Percentiles rank a stretch among this genome's conserved stretches.
Conservation (phyloP, 2,797 vertebrate genomes). For the Carapus acus region DNA sequence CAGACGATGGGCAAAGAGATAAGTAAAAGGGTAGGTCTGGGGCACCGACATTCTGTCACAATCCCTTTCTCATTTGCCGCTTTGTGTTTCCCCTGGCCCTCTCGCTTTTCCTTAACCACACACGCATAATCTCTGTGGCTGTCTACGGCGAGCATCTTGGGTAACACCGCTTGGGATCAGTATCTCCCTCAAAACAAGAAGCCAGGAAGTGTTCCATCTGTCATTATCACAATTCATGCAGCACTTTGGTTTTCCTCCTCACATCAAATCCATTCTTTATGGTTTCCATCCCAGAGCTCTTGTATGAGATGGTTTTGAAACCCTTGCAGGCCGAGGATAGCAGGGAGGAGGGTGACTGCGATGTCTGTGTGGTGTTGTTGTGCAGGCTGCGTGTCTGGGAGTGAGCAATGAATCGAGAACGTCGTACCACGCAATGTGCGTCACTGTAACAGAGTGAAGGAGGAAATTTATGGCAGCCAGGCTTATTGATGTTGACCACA, state of each 20-base stretch:
- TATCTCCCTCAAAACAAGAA: conserved; percentile 61
- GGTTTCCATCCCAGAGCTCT: conserved; percentile 53
- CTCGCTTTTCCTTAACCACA: conserved; percentile 40
- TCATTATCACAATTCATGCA: conserved; percentile 62
- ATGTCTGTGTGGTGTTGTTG: conserved; percentile 40
- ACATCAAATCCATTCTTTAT: conserved; percentile 61
- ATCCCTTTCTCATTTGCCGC: conserved; percentile 48
- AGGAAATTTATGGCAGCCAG: conserved; percentile 26
- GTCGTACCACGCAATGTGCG: conserved; percentile 62
- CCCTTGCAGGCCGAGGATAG: conserved; percentile 61
- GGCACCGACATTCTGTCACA: conserved; percentile 44
- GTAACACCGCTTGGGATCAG: conserved; percentile 56
- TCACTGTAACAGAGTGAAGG: conserved; percentile 47
- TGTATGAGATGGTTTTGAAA: conserved; percentile 43
- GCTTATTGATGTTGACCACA: conserved; percentile 48
- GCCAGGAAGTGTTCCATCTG: conserved; percentile 67
- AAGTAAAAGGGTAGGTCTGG: conserved; percentile 53
- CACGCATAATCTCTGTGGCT: conserved; percentile 36
- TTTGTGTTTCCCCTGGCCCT: conserved; percentile 47
- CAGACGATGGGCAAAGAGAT: conserved; percentile 63
- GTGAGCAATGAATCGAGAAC: conserved; percentile 61
- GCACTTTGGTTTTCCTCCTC: conserved; percentile 60
- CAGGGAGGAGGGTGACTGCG: conserved; percentile 43
- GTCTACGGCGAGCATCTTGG: conserved; percentile 44
- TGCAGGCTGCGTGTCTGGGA: conserved; percentile 49